Evolutionary conservation across 1,140 invertebrate genomes (phyloP).

Genomic region (Psilanteris sp.): DNA sequence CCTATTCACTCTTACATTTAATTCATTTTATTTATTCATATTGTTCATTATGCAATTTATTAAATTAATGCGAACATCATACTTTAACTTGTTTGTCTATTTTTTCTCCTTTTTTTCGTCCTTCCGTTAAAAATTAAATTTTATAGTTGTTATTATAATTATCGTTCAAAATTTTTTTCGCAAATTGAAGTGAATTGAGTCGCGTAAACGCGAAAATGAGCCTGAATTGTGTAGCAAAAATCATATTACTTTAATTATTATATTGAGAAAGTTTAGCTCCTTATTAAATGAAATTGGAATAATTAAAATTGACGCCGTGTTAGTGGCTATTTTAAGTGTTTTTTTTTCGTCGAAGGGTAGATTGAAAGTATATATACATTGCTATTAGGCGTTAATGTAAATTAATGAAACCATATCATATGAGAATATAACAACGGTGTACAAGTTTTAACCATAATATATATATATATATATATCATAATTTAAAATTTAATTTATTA

Average conservation of each 20-base stretch:
- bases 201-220: too few species aligned
- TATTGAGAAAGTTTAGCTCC: neutral
- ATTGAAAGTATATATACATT: too few species aligned
- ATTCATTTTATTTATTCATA: slow-evolving; percentile 51
- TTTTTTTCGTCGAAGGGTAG: too few species aligned
- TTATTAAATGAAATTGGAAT: neutral
- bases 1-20: slow-evolving; percentile 46
- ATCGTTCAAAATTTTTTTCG: neutral
- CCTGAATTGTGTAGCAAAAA: neutral
- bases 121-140: slow-evolving; percentile 1
- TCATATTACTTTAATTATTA: neutral
- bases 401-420: too few species aligned
- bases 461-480: too few species aligned
- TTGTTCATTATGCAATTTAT: slow-evolving; percentile 48
- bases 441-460: too few species aligned
- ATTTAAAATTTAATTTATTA: too few species aligned
- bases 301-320: slow-evolving; percentile 4
- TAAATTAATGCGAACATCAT: slow-evolving; percentile 20
- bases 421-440: too few species aligned
- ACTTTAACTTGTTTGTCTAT: slow-evolving; percentile 1
- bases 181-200: neutral
- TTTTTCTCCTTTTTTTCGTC: slow-evolving; percentile 1
- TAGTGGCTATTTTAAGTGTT: too few species aligned
- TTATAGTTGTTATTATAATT: neutral
- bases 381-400: too few species aligned